Evolutionary conservation across 2,888 invertebrate genomes (phyloP).

Genomic region (Eupelmus urozonus): DNA sequence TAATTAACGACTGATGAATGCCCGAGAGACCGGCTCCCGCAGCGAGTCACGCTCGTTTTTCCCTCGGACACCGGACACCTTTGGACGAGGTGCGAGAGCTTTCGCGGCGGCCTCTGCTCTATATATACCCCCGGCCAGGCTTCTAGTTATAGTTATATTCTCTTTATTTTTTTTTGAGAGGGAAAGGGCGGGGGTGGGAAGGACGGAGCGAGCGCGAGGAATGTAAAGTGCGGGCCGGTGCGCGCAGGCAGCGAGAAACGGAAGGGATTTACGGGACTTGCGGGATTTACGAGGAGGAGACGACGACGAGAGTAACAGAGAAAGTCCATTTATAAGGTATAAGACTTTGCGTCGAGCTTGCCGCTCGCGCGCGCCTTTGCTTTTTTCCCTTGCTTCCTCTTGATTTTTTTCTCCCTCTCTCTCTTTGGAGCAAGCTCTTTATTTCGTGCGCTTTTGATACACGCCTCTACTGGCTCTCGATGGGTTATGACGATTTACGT

Average conservation of each 20-base stretch:
- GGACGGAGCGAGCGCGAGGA: not conserved
- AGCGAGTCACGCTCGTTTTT: not conserved
- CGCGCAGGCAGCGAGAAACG: slow-evolving; percentile 41
- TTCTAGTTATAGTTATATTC: slow-evolving; percentile 25
- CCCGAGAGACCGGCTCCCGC: slow-evolving; percentile 14
- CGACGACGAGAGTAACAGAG: slow-evolving; percentile 55
- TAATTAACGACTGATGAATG: slow-evolving; percentile 56
- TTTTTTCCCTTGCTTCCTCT: not conserved
- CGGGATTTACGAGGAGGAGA: slow-evolving; percentile 60
- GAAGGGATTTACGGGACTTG: slow-evolving; percentile 60
- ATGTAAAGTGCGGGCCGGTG: slow-evolving; percentile 19
- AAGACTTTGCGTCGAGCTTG: slow-evolving; percentile 45
- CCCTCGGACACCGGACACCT: slow-evolving; percentile 22
- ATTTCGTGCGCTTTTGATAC: slow-evolving; percentile 30
- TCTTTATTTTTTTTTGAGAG: slow-evolving; percentile 42
- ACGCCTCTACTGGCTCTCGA: slow-evolving; percentile 25
- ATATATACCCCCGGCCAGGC: not conserved
- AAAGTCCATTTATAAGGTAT: slow-evolving; percentile 62
- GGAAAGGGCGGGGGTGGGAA: not conserved
- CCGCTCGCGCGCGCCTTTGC: not conserved
- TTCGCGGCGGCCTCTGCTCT: not conserved
- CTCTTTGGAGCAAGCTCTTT: not conserved
- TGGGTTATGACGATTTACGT: slow-evolving; percentile 54
- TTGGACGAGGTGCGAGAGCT: not conserved
- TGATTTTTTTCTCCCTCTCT: not conserved